Percentiles rank a stretch among this genome's conserved stretches.
These are phyloP conservation scores for Protomyctophum bolini DNA, from an alignment of 2,113 vertebrate genomes.

Conservation along the genomic window DNA sequence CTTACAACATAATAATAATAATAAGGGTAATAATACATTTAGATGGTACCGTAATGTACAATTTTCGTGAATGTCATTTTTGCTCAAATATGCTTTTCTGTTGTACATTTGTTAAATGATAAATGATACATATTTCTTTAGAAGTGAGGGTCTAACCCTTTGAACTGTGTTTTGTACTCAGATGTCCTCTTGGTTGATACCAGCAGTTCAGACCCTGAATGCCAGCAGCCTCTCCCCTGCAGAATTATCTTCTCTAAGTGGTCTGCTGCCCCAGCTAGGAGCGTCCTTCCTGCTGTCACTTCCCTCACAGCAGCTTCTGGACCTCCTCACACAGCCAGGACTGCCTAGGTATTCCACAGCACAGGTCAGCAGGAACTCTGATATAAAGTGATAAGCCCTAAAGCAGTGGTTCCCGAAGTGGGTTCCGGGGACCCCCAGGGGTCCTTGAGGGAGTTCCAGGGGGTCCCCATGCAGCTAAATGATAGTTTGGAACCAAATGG, in stretches of 20 bases:
- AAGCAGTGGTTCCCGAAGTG: no score
- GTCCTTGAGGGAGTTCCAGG: no score
- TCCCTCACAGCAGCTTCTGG: slow-evolving; percentile 75
- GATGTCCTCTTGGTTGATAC: slow-evolving; percentile 84
- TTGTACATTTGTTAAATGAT: neutral
- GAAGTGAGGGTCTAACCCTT: slow-evolving; percentile 14
- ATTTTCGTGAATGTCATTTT: neutral
- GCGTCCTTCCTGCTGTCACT: slow-evolving; percentile 81
- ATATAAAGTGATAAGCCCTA: no score
- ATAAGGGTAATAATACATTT: neutral
- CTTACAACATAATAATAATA: no score
- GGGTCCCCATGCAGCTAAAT: no score
- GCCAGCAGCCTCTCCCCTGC: slow-evolving; percentile 68
- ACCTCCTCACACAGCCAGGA: slow-evolving; percentile 77
- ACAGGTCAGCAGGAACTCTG: slow-evolving; percentile 79
- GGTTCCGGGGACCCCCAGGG: no score
- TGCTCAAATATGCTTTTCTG: neutral
- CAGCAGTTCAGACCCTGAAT: slow-evolving; percentile 74
- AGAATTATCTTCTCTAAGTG: slow-evolving; percentile 76
- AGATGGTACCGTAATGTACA: neutral
- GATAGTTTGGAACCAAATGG: no score
- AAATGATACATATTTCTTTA: neutral
- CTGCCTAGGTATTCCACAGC: slow-evolving; percentile 76
- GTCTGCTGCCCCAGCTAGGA: slow-evolving; percentile 83
- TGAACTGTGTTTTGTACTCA: slow-evolving; percentile 51